phyloP scores from a whole-genome alignment of 2,888 invertebrate species.

The Hemaris fuciformis region DNA sequence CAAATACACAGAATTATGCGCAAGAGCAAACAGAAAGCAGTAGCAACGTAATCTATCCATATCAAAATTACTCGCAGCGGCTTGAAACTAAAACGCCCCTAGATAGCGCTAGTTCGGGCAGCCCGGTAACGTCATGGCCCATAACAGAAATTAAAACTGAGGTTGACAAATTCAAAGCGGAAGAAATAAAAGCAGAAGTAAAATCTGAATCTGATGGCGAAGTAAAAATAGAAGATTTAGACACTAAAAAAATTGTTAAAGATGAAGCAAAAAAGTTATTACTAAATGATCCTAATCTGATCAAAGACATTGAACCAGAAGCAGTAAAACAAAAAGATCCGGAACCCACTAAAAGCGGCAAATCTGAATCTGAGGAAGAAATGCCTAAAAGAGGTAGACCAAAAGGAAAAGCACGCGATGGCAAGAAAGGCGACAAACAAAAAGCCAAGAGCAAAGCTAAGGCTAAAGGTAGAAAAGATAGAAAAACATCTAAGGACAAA shows the following conservation, averaged over 20 bases:
- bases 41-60: conserved; percentile 49
- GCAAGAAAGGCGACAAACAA: conserved; percentile 58
- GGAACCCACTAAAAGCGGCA: conserved; percentile 48
- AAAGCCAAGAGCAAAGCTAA: conserved; percentile 63
- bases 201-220: conserved; percentile 80
- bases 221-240: conserved; percentile 76
- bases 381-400: conserved; percentile 53
- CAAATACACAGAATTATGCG: conserved; percentile 47
- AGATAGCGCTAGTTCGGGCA: conserved; percentile 62
- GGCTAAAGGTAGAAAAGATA: conserved; percentile 70
- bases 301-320: conserved; percentile 37
- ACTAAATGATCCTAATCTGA: conserved; percentile 32
- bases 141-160: conserved; percentile 71
- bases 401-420: conserved; percentile 55
- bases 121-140: conserved; percentile 70
- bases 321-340: conserved; percentile 40
- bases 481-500: conserved; percentile 74
- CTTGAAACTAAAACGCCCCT: conserved; percentile 69
- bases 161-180: conserved; percentile 67
- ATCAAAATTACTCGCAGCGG: conserved; percentile 54
- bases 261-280: conserved; percentile 55
- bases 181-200: conserved; percentile 65
- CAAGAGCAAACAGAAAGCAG: conserved; percentile 42
- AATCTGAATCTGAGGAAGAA: conserved; percentile 61
- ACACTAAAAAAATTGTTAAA: conserved; percentile 72